Percentiles rank a stretch among this genome's conserved stretches.
Conservation (phyloP, 2,113 vertebrate species). For the Cynopterus brachyotis region DNA sequence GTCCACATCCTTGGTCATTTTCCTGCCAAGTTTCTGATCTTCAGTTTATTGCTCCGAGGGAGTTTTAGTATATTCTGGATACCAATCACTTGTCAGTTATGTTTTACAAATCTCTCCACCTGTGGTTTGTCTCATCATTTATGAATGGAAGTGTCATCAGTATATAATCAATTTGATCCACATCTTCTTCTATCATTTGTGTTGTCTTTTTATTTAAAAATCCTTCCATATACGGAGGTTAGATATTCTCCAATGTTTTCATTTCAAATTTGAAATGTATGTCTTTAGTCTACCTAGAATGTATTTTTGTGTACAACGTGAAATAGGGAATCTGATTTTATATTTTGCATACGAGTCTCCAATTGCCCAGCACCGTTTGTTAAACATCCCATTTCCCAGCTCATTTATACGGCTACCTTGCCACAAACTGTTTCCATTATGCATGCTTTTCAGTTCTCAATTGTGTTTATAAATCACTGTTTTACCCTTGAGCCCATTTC, state of each 20-base stretch:
- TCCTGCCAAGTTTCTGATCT: not conserved
- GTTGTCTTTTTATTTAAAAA: slow-evolving; percentile 4
- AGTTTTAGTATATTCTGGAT: not conserved
- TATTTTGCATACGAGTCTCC: not conserved
- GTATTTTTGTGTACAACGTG: not conserved
- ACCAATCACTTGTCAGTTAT: not conserved
- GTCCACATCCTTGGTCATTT: not conserved
- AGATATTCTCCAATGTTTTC: not conserved
- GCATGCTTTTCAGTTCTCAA: not conserved
- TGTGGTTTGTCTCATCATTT: not conserved
- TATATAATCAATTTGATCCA: not conserved
- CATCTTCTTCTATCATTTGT: not conserved
- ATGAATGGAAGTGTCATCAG: not conserved
- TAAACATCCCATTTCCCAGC: not conserved
- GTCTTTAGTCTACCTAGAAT: not conserved
- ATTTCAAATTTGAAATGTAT: not conserved
- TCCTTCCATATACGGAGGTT: not conserved
- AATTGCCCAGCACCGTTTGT: not conserved
- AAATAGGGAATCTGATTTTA: not conserved
- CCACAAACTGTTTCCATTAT: not conserved
- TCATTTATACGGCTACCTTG: not conserved
- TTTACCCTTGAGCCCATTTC: not conserved
- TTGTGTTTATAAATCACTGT: not conserved
- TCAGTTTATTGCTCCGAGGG: not conserved
- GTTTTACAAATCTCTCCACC: not conserved